Conservation (phyloP, 2,113 vertebrate species). For the Sebastes fasciatus region DNA sequence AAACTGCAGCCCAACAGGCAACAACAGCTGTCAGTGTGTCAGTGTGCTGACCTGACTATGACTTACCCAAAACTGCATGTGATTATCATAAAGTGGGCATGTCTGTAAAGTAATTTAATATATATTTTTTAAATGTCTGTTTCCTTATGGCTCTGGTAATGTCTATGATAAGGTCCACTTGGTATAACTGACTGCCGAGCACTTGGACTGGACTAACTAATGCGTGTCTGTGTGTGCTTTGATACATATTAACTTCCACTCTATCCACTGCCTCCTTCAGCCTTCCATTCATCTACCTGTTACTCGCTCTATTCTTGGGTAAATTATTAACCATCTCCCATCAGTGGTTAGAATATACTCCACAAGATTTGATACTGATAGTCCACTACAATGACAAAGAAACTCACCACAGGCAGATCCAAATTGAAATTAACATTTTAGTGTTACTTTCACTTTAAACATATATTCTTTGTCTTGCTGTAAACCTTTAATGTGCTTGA, state of each 20-base stretch:
- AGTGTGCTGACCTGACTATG: no score
- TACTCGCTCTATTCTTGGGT: slow-evolving; percentile 15
- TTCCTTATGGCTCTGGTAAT: not conserved
- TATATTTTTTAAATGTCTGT: not conserved
- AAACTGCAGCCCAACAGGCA: no score
- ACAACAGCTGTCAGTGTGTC: no score
- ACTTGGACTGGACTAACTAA: not conserved
- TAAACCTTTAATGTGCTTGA: not conserved
- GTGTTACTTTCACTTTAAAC: not conserved
- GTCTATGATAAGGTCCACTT: not conserved
- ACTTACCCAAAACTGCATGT: no score
- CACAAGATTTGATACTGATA: not conserved
- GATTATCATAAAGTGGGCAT: not conserved
- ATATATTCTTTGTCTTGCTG: not conserved
- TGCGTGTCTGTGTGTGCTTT: slow-evolving; percentile 8
- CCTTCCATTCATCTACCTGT: not conserved
- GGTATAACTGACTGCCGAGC: not conserved
- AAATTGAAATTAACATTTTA: not conserved
- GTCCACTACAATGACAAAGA: not conserved
- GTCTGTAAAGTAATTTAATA: not conserved
- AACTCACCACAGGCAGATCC: not conserved
- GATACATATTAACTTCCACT: slow-evolving; percentile 19
- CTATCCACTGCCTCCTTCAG: slow-evolving; percentile 2
- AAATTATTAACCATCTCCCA: slow-evolving; percentile 46
- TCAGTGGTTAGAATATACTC: slow-evolving; percentile 14